Conservation (phyloP, 2,113 vertebrate genomes). For the Narcine bancroftii region DNA sequence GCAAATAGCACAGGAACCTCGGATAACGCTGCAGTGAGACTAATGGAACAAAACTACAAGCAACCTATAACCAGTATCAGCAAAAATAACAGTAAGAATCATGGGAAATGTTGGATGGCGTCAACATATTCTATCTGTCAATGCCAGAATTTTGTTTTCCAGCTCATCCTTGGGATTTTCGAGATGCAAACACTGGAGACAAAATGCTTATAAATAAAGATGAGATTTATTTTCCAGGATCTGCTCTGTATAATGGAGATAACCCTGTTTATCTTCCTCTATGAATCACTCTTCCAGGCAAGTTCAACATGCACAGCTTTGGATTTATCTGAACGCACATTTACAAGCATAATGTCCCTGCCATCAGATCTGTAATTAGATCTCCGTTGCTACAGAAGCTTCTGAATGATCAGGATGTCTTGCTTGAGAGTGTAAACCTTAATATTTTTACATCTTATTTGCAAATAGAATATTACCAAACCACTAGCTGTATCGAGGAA, state of each 20-base stretch:
- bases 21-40: not conserved
- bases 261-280: not conserved
- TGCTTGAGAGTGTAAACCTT: not conserved
- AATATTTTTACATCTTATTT: not conserved
- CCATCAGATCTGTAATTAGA: not conserved
- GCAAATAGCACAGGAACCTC: not conserved
- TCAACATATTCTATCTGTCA: not conserved
- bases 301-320: not conserved
- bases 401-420: not conserved
- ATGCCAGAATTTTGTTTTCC: not conserved
- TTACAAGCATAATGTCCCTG: not conserved
- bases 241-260: not conserved
- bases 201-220: constrained; percentile 13
- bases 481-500: not conserved
- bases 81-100: not conserved
- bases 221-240: constrained; percentile 7
- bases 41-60: not conserved
- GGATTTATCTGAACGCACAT: not conserved
- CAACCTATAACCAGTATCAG: not conserved
- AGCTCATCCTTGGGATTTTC: constrained; percentile 30
- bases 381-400: too few species aligned
- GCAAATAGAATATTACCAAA: not conserved
- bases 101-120: not conserved
- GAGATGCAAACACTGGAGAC: constrained; percentile 5
- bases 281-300: constrained; percentile 1